Evolutionary conservation across 2,113 vertebrate genomes (phyloP).

Genomic region (Ranitomeya imitator): DNA sequence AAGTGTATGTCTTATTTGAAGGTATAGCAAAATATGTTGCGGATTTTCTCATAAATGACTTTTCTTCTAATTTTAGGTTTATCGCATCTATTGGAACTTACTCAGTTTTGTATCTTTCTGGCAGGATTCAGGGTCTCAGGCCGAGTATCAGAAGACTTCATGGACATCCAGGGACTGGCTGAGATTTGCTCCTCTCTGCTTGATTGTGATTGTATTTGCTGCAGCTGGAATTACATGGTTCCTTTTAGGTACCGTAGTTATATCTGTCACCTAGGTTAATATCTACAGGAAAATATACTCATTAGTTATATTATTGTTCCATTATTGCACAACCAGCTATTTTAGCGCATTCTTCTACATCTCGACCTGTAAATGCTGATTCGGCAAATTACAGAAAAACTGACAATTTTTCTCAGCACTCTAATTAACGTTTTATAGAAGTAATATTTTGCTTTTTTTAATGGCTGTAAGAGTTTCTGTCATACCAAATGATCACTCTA

Average conservation of each 20-base stretch:
- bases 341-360: not conserved
- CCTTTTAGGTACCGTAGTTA: slow-evolving; percentile 23
- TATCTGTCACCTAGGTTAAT: not conserved
- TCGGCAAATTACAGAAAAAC: not conserved
- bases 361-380: not conserved
- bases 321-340: not conserved
- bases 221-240: slow-evolving; percentile 46
- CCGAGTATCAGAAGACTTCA: not conserved
- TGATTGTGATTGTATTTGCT: slow-evolving; percentile 31
- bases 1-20: too few relatives aligned
- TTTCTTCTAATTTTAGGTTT: too few relatives aligned
- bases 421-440: too few relatives aligned
- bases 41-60: not conserved
- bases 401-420: not conserved
- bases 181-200: slow-evolving; percentile 40
- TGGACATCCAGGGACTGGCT: slow-evolving; percentile 43
- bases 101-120: not conserved
- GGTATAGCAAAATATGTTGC: too few relatives aligned
- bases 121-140: slow-evolving; percentile 37
- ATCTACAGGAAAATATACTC: not conserved
- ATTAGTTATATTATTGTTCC: not conserved
- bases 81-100: not conserved
- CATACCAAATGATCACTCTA: too few relatives aligned
- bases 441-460: too few relatives aligned
- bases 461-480: too few relatives aligned